These are phyloP conservation scores for Malthinus seriepunctatus DNA, from an alignment of 2,888 invertebrate species.

Conservation along the genomic window DNA sequence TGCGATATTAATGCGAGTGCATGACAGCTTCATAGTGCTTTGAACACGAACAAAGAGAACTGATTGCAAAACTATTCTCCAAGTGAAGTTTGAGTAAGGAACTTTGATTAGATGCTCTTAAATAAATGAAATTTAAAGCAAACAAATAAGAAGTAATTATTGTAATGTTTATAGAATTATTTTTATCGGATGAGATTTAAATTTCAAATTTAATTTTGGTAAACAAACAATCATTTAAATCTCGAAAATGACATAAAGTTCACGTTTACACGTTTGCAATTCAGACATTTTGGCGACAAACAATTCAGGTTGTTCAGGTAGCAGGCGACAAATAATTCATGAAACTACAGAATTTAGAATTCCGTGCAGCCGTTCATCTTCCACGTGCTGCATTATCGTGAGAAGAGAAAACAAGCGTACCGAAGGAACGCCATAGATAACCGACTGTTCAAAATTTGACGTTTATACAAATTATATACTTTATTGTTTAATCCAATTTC, in stretches of 20 bases:
- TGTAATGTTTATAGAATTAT: too few species aligned
- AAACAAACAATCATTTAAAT: not conserved
- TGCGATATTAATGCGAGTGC: slow-evolving; percentile 31
- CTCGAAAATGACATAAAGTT: slow-evolving; percentile 10
- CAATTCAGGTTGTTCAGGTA: slow-evolving; percentile 31
- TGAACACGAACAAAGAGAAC: slow-evolving; percentile 25
- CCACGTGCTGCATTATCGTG: slow-evolving; percentile 22
- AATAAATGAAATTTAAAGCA: slow-evolving; percentile 9
- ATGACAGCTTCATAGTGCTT: slow-evolving; percentile 14
- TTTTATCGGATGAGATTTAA: not conserved
- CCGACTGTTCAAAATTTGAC: slow-evolving; percentile 35
- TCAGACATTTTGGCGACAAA: slow-evolving; percentile 25
- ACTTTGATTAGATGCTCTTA: not conserved
- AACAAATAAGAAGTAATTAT: slow-evolving; percentile 21
- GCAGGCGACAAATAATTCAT: slow-evolving; percentile 34
- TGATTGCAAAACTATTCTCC: slow-evolving; percentile 32
- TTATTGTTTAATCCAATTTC: not conserved
- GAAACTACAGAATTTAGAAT: slow-evolving; percentile 34
- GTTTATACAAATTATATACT: slow-evolving; percentile 30
- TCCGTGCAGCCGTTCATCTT: slow-evolving; percentile 35
- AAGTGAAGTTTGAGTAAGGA: slow-evolving; percentile 12
- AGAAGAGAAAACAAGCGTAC: slow-evolving; percentile 18
- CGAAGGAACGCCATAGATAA: slow-evolving; percentile 35
- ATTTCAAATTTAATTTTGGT: not conserved
- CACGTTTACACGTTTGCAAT: slow-evolving; percentile 16